Evolutionary conservation across 1,140 invertebrate genomes (phyloP).

Genomic region (Eumeta japonica): DNA sequence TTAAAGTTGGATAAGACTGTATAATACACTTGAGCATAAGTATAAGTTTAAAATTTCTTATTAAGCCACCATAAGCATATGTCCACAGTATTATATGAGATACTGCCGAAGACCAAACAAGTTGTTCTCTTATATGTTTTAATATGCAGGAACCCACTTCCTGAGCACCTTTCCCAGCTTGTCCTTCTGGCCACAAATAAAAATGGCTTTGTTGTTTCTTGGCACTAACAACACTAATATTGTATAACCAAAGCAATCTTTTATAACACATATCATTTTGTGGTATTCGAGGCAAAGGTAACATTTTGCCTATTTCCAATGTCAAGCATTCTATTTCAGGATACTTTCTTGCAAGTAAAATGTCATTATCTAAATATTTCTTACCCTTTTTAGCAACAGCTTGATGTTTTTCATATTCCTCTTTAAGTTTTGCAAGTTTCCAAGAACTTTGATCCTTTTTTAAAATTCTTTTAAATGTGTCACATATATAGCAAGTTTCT

Average conservation of each 20-base stretch:
- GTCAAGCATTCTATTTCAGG: slow-evolving; percentile 12
- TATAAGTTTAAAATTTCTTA: slow-evolving; percentile 33
- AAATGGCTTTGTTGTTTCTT: slow-evolving; percentile 16
- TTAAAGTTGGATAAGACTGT: slow-evolving; percentile 14
- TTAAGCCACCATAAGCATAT: slow-evolving; percentile 36
- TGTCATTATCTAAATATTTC: slow-evolving; percentile 10
- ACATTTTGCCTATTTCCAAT: slow-evolving; percentile 31
- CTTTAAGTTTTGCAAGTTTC: too few species aligned
- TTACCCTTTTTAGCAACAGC: too few species aligned
- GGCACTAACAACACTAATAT: slow-evolving; percentile 20
- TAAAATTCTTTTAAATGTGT: too few species aligned
- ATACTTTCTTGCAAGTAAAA: slow-evolving; percentile 7
- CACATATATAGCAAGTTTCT: too few species aligned
- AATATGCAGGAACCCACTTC: slow-evolving; percentile 29
- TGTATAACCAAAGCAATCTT: slow-evolving; percentile 25
- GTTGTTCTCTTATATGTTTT: slow-evolving; percentile 22
- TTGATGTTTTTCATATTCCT: too few species aligned
- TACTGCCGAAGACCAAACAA: slow-evolving; percentile 13
- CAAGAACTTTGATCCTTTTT: too few species aligned
- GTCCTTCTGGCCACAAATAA: slow-evolving; percentile 28
- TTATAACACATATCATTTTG: slow-evolving; percentile 29
- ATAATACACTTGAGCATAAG: slow-evolving; percentile 24
- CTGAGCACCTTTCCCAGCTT: slow-evolving; percentile 25
- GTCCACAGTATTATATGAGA: slow-evolving; percentile 32
- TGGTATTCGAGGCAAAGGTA: slow-evolving; percentile 25